Evolutionary conservation across 2,888 invertebrate species (phyloP).

Genomic region (Pachymerium ferrugineum): DNA sequence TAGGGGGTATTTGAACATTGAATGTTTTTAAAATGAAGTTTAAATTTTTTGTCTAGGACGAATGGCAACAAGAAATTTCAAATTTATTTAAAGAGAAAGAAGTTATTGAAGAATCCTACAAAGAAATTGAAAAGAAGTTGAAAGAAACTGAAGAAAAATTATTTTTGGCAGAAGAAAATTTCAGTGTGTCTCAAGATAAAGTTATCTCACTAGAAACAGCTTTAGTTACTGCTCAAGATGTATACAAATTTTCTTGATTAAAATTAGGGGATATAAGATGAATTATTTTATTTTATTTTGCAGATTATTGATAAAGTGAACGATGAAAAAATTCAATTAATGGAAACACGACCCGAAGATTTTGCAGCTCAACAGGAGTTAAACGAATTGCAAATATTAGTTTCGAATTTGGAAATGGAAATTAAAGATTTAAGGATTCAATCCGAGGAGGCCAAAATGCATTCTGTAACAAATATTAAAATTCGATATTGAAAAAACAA

Average conservation of each 20-base stretch:
- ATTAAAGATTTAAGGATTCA: neutral
- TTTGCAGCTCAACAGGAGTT: neutral
- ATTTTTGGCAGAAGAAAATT: too few relatives aligned
- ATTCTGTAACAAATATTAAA: neutral
- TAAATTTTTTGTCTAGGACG: too few relatives aligned
- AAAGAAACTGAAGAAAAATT: neutral
- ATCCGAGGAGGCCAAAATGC: neutral
- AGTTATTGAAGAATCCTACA: too few relatives aligned
- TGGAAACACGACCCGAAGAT: neutral
- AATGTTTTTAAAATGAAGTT: too few relatives aligned
- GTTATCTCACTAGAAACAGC: neutral
- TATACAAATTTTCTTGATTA: neutral
- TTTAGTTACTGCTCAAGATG: neutral
- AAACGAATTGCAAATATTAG: neutral
- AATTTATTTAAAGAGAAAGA: neutral
- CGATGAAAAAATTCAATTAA: neutral
- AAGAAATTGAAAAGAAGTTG: neutral
- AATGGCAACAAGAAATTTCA: neutral
- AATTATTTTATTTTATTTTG: neutral
- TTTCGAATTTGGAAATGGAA: neutral
- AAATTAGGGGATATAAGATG: neutral
- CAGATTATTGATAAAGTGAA: neutral
- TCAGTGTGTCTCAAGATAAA: neutral
- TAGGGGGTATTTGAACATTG: too few relatives aligned
- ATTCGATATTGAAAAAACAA: neutral